A percentile compares a stretch with the other conserved stretches of the same genome.
Evolutionary conservation across 2,113 vertebrate genomes (phyloP).

Genomic region (Helogale parvula): DNA sequence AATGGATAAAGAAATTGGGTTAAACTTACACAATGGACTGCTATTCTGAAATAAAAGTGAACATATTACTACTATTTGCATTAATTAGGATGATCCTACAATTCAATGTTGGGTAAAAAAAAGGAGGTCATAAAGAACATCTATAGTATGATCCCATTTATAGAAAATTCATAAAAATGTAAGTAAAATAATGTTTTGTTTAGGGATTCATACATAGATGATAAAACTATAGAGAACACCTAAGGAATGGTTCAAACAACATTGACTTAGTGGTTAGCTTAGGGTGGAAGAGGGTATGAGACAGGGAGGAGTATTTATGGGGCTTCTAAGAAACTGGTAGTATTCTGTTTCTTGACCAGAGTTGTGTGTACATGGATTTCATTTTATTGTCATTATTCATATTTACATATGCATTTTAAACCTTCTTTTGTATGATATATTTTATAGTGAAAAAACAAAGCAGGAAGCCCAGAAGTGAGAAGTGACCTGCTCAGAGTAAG

Average conservation of each 20-base stretch:
- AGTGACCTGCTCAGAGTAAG: background rate
- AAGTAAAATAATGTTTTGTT: constrained; percentile 30
- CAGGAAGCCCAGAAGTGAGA: background rate
- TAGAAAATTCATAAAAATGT: background rate
- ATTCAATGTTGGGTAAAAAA: background rate
- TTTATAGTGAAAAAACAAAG: constrained; percentile 22
- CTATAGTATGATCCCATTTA: background rate
- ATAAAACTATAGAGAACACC: background rate
- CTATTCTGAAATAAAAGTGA: constrained; percentile 34
- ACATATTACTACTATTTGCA: background rate
- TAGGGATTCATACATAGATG: background rate
- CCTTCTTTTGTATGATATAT: background rate
- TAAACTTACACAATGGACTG: background rate
- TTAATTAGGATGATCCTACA: background rate
- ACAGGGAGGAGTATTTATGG: background rate
- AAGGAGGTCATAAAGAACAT: background rate
- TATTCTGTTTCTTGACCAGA: background rate
- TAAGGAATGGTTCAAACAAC: background rate
- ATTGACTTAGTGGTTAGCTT: background rate
- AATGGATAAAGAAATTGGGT: background rate
- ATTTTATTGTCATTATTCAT: background rate
- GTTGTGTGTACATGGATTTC: background rate
- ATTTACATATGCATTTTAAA: background rate
- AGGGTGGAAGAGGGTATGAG: background rate
- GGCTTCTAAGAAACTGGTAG: background rate